These are phyloP conservation scores for Cyanistes caeruleus DNA, from an alignment of 2,113 vertebrate species.

Conservation along the genomic window DNA sequence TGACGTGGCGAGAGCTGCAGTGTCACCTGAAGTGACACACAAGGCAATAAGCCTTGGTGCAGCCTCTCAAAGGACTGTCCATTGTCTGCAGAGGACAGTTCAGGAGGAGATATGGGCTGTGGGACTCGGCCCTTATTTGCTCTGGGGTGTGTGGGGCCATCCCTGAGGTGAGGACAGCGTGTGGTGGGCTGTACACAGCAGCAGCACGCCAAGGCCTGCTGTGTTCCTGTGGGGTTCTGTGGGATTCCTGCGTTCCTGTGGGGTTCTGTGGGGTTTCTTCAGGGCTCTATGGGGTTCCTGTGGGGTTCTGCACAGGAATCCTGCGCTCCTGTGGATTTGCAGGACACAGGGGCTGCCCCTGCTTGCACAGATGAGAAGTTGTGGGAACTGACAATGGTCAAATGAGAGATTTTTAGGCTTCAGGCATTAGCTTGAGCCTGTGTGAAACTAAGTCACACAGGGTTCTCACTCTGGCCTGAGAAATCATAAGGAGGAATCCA, in stretches of 20 bases:
- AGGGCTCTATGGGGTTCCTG: too few species aligned
- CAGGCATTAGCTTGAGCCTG: too few species aligned
- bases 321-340: too few species aligned
- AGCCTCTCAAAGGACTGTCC: background rate
- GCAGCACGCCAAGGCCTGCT: background rate
- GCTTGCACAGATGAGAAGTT: background rate
- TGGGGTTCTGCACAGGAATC: too few species aligned
- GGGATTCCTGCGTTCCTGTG: too few species aligned
- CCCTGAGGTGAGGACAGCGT: accelerated
- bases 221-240: too few species aligned
- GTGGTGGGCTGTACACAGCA: accelerated
- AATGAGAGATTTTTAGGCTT: too few species aligned
- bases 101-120: background rate
- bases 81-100: background rate
- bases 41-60: background rate
- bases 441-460: too few species aligned
- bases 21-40: background rate
- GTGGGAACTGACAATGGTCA: too few species aligned
- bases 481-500: too few species aligned
- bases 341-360: accelerated
- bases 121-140: accelerated
- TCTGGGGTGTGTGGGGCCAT: background rate
- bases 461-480: too few species aligned
- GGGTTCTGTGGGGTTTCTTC: too few species aligned
- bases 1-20: background rate